Conservation (phyloP, 2,888 invertebrate species). For the Drosophila niveifrons region DNA sequence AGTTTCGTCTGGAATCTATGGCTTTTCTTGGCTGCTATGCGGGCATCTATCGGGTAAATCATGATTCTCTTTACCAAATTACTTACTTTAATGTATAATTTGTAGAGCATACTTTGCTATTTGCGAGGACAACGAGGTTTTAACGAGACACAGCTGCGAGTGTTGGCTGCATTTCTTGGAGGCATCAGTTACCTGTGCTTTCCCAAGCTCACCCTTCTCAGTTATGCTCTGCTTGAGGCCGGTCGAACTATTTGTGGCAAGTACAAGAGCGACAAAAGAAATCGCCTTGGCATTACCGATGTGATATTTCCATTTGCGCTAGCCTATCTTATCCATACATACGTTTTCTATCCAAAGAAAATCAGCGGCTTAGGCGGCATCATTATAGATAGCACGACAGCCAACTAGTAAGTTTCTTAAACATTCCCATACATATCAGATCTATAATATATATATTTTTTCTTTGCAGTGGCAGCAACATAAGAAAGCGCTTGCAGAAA, state of each 20-base stretch:
- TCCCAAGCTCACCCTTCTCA: conserved; percentile 69
- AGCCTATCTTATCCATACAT: conserved; percentile 59
- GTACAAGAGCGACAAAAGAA: conserved; percentile 2
- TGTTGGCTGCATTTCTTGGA: conserved; percentile 71
- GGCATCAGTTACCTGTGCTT: conserved; percentile 71
- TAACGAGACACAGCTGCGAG: conserved; percentile 49
- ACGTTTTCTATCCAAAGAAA: conserved; percentile 29
- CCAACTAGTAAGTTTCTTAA: conserved; percentile 49
- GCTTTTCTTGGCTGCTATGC: conserved; percentile 73
- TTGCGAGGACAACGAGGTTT: conserved; percentile 41
- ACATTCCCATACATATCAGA: background rate
- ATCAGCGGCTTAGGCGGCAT: conserved; percentile 46
- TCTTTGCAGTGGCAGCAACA: conserved; percentile 39
- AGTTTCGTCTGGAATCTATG: conserved; percentile 57
- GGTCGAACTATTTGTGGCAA: conserved; percentile 61
- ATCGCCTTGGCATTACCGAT: conserved; percentile 41
- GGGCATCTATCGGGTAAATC: conserved; percentile 77
- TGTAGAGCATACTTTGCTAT: conserved; percentile 66
- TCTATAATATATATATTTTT: background rate
- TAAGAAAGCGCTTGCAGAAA: conserved; percentile 32
- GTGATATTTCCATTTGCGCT: conserved; percentile 37
- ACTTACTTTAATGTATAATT: background rate
- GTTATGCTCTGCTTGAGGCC: conserved; percentile 67
- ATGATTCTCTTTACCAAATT: background rate
- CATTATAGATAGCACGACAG: conserved; percentile 50